A percentile compares a stretch with the other conserved stretches of the same genome.
Evolutionary conservation across 2,888 invertebrate genomes (phyloP).

Genomic region (Rutpela maculata): DNA sequence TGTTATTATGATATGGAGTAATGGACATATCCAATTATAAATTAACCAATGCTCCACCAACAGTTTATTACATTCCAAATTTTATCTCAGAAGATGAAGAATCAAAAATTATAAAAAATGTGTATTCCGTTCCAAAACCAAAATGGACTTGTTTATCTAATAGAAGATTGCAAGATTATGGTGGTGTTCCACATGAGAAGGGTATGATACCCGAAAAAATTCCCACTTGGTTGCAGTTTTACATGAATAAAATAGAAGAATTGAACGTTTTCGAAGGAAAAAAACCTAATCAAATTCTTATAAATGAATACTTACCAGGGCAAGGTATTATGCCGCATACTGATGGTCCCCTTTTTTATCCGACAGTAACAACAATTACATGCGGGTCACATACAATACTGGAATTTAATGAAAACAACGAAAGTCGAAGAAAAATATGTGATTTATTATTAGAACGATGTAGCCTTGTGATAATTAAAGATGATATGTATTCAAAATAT

Average conservation of each 20-base stretch:
- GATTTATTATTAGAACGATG: constrained; percentile 90
- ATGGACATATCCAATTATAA: constrained; percentile 62
- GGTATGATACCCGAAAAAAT: constrained; percentile 95
- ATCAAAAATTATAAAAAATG: constrained; percentile 81
- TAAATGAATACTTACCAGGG: constrained; percentile 95
- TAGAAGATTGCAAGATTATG: constrained; percentile 97
- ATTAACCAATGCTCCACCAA: constrained; percentile 76
- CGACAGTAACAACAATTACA: constrained; percentile 93
- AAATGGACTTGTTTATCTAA: constrained; percentile 97
- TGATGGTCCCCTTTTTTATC: constrained; percentile 95
- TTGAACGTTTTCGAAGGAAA: constrained; percentile 83
- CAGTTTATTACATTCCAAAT: constrained; percentile 89
- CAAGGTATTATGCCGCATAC: constrained; percentile 99
- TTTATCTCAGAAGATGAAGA: constrained; percentile 88
- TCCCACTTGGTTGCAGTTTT: constrained; percentile 88
- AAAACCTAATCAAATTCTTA: constrained; percentile 92
- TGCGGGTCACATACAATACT: constrained; percentile 94
- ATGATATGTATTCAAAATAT: constrained; percentile 87
- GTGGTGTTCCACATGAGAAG: constrained; percentile 93
- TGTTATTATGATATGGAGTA: not conserved
- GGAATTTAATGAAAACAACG: constrained; percentile 82
- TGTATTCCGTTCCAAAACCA: constrained; percentile 90
- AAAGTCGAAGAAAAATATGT: constrained; percentile 75
- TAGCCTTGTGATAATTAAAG: constrained; percentile 90
- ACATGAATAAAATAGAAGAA: constrained; percentile 82